Evolutionary conservation across 2,797 vertebrate species (phyloP).

Genomic region (Onychomys torridus): DNA sequence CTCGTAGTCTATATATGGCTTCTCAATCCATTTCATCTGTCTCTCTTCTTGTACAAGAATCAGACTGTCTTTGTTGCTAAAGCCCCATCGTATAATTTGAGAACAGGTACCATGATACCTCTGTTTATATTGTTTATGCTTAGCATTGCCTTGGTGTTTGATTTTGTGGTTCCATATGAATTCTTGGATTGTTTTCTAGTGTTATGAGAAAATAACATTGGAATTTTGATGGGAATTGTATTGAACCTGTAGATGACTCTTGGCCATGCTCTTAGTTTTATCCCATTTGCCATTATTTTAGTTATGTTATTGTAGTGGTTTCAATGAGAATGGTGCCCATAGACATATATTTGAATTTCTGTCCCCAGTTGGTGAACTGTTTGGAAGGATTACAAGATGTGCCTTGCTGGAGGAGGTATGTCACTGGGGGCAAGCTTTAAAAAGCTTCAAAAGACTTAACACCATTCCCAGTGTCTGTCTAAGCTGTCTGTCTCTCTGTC

Average conservation of each 20-base stretch:
- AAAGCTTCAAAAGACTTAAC: background rate
- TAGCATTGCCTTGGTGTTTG: background rate
- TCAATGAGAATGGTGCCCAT: too few species aligned
- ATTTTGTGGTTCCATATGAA: background rate
- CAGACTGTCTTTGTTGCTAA: background rate
- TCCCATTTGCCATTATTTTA: background rate
- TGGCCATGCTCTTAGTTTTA: background rate
- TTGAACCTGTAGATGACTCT: background rate
- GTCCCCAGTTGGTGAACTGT: background rate
- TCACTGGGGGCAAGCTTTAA: background rate
- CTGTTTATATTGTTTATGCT: background rate
- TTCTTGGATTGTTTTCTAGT: background rate
- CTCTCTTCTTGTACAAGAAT: background rate
- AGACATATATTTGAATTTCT: background rate
- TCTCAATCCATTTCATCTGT: background rate
- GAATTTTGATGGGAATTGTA: background rate
- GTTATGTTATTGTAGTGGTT: background rate
- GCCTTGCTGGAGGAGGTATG: background rate
- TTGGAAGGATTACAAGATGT: background rate
- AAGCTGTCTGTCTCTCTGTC: too few species aligned
- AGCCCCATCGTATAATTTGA: background rate
- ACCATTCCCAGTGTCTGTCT: background rate
- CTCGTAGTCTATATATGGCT: background rate
- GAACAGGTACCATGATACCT: too few species aligned
- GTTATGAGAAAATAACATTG: background rate